Conservation (phyloP, 1,140 invertebrate genomes). For the Scaptomyza hsui region DNA sequence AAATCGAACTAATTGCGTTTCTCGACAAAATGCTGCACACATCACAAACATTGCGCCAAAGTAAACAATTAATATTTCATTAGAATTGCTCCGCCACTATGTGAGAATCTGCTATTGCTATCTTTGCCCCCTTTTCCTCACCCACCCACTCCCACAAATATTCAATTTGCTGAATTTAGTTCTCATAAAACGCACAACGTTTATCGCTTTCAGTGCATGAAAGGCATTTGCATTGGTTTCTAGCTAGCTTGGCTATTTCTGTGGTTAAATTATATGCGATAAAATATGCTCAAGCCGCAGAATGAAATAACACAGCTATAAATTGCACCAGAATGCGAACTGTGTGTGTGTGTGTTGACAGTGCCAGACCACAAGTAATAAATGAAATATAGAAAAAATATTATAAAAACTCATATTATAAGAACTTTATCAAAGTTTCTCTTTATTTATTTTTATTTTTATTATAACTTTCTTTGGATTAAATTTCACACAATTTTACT, state of each 20-base stretch:
- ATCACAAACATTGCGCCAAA: slow-evolving; percentile 35
- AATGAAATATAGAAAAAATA: slow-evolving; percentile 2
- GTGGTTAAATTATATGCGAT: slow-evolving; percentile 15
- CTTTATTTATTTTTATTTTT: no score
- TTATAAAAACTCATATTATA: no score
- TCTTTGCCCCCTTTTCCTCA: background rate
- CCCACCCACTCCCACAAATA: slow-evolving; percentile 22
- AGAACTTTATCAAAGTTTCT: no score
- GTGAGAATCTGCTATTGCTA: slow-evolving; percentile 11
- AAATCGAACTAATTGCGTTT: slow-evolving; percentile 39
- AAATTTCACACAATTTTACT: no score
- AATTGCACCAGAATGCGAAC: slow-evolving; percentile 27
- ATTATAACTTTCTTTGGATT: no score
- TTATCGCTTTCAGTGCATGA: slow-evolving; percentile 30
- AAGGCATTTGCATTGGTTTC: slow-evolving; percentile 13
- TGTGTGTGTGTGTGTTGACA: background rate
- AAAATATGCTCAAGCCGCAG: slow-evolving; percentile 6
- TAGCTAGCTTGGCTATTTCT: background rate
- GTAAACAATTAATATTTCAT: slow-evolving; percentile 69
- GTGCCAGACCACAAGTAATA: background rate
- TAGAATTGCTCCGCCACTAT: background rate
- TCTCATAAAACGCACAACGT: slow-evolving; percentile 54
- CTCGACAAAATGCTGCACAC: slow-evolving; percentile 44
- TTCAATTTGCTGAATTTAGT: slow-evolving; percentile 47
- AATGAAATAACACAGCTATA: slow-evolving; percentile 35